Conservation (phyloP, 2,888 invertebrate genomes). For the Drosophila phalerata region DNA sequence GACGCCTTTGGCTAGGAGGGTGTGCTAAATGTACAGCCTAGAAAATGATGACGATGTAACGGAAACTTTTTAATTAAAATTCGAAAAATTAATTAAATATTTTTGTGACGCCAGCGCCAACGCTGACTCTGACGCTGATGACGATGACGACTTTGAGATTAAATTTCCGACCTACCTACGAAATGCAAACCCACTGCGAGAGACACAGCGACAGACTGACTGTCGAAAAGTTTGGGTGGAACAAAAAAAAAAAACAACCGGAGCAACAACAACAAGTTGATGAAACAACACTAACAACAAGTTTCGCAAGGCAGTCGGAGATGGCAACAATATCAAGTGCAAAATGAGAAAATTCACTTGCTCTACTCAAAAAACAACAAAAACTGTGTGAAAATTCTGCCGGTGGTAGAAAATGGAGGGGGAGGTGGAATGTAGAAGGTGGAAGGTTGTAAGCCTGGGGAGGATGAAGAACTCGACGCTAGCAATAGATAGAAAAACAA, state of each 20-base stretch:
- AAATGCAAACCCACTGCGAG: slow-evolving; percentile 67
- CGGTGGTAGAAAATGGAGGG: neutral
- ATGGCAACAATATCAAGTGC: slow-evolving; percentile 78
- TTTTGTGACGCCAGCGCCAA: slow-evolving; percentile 73
- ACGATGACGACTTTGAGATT: slow-evolving; percentile 81
- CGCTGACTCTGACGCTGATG: slow-evolving; percentile 40
- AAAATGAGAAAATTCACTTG: slow-evolving; percentile 82
- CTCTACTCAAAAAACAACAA: slow-evolving; percentile 42
- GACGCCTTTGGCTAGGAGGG: neutral
- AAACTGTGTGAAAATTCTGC: slow-evolving; percentile 29
- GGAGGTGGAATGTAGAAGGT: neutral
- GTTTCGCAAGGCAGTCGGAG: slow-evolving; percentile 39
- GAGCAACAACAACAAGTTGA: slow-evolving; percentile 25
- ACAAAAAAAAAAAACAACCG: slow-evolving; percentile 31
- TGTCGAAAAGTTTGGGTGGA: slow-evolving; percentile 67
- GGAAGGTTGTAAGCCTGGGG: slow-evolving; percentile 10
- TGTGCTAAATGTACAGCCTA: slow-evolving; percentile 36
- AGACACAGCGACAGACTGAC: slow-evolving; percentile 29
- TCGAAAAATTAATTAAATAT: slow-evolving; percentile 82
- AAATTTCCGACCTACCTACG: slow-evolving; percentile 81
- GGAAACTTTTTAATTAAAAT: slow-evolving; percentile 80
- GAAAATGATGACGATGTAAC: slow-evolving; percentile 68
- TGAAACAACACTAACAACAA: slow-evolving; percentile 38
- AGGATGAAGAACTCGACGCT: slow-evolving; percentile 35
- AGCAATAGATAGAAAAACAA: slow-evolving; percentile 56